Conservation (phyloP, 2,113 vertebrate genomes). For the Dasyurus viverrinus region DNA sequence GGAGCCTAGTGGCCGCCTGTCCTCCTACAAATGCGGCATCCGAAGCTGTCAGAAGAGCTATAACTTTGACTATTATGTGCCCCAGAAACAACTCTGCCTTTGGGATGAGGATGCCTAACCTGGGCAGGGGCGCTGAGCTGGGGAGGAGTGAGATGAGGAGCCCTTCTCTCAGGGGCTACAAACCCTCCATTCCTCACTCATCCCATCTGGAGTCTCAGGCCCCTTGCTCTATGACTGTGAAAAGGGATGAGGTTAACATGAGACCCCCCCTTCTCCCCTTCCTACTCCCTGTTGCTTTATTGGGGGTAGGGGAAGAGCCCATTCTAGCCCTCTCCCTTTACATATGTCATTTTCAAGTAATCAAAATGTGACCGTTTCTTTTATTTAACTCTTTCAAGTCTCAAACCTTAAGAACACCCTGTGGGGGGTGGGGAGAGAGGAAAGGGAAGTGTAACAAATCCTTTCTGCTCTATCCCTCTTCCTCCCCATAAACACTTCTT, state of each 20-base stretch:
- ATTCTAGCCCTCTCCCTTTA: not conserved
- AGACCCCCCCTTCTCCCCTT: not conserved
- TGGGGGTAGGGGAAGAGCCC: not conserved
- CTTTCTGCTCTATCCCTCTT: not conserved
- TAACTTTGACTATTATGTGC: constrained; percentile 92
- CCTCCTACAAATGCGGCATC: constrained; percentile 98
- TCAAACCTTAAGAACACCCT: not conserved
- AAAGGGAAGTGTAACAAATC: not conserved
- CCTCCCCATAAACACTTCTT: not conserved
- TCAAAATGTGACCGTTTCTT: constrained; percentile 30
- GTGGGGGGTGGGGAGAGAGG: not conserved
- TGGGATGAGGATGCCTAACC: constrained; percentile 95
- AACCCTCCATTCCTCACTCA: constrained; percentile 32
- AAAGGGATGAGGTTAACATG: not conserved
- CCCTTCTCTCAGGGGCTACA: not conserved
- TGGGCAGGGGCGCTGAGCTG: not conserved
- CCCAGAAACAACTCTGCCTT: constrained; percentile 94
- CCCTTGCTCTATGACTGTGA: constrained; percentile 30
- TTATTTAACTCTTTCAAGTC: not conserved
- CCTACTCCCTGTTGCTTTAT: constrained; percentile 8
- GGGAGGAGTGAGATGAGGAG: not conserved
- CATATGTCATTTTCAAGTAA: constrained; percentile 16
- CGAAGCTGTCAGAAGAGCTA: constrained; percentile 98
- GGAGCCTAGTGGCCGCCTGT: constrained; percentile 85
- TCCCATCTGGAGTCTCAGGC: not conserved